These are phyloP conservation scores for Apocrypta bakeri DNA, from an alignment of 1,140 invertebrate genomes.

Conservation along the genomic window DNA sequence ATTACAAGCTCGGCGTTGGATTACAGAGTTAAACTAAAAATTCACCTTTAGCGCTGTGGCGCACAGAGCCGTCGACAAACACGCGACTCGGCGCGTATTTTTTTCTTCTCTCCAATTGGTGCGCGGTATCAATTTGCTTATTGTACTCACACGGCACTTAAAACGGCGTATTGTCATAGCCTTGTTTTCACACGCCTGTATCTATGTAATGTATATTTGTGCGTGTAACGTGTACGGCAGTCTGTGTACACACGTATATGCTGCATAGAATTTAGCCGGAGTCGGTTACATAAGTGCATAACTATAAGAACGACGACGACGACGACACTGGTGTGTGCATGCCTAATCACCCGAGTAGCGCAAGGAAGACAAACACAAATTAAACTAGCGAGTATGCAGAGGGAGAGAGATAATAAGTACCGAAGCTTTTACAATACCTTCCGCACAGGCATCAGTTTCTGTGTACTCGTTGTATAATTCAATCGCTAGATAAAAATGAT, in stretches of 20 bases:
- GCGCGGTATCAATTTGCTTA: slow-evolving; percentile 34
- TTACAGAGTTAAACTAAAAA: not conserved
- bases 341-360: slow-evolving; percentile 13
- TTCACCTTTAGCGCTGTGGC: not conserved
- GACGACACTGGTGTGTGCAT: not conserved
- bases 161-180: slow-evolving; percentile 26
- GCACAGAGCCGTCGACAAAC: not conserved
- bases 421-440: not conserved
- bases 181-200: slow-evolving; percentile 54
- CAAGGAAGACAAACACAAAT: slow-evolving; percentile 46
- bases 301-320: not conserved
- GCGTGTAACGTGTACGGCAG: not conserved
- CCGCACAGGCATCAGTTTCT: not conserved
- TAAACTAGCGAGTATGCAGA: not conserved
- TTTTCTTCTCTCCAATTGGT: not conserved
- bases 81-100: not conserved
- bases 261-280: slow-evolving; percentile 27
- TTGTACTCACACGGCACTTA: slow-evolving; percentile 21
- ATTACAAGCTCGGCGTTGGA: not conserved
- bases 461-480: not conserved
- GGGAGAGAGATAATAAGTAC: not conserved
- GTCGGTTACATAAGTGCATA: slow-evolving; percentile 36
- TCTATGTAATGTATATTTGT: not conserved
- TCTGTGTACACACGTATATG: not conserved
- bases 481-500: slow-evolving; percentile 9